These are phyloP conservation scores for Pristionchus maxplancki DNA, from an alignment of 2,888 invertebrate species.

Conservation along the genomic window DNA sequence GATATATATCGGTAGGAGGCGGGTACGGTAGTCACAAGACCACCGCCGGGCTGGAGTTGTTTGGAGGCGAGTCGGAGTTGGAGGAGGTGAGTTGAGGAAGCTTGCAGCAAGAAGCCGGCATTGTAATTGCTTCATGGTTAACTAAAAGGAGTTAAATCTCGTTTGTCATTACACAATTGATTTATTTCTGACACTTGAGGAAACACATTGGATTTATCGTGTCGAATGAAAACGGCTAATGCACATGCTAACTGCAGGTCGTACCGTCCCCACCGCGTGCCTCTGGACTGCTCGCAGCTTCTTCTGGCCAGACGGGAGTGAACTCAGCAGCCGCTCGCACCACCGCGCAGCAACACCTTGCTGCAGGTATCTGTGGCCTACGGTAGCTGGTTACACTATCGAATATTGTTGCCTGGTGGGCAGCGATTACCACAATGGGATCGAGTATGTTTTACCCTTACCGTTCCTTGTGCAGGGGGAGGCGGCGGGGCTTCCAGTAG, in stretches of 20 bases:
- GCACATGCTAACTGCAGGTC: background rate
- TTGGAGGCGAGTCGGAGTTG: slow-evolving; percentile 41
- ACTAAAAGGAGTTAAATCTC: too few relatives aligned
- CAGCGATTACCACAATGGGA: too few relatives aligned
- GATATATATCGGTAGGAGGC: background rate
- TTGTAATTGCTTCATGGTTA: too few relatives aligned
- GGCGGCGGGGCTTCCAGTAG: background rate
- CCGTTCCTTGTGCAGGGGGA: background rate
- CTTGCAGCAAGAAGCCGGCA: background rate
- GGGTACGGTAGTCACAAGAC: slow-evolving; percentile 2
- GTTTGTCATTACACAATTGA: too few relatives aligned
- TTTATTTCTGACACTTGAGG: too few relatives aligned
- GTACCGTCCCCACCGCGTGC: slow-evolving; percentile 37
- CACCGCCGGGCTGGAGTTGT: slow-evolving; percentile 39
- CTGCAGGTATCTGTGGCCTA: too few relatives aligned
- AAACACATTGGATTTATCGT: too few relatives aligned
- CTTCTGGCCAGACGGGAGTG: background rate
- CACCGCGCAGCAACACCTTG: slow-evolving; percentile 27
- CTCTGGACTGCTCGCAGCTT: background rate
- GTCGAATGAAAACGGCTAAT: too few relatives aligned
- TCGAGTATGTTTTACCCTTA: background rate
- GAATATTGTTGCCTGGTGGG: too few relatives aligned
- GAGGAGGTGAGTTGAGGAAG: slow-evolving; percentile 24
- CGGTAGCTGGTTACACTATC: background rate
- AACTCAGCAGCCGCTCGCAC: background rate